phyloP scores from a whole-genome alignment of 2,113 vertebrate species.

The Anhinga anhinga region DNA sequence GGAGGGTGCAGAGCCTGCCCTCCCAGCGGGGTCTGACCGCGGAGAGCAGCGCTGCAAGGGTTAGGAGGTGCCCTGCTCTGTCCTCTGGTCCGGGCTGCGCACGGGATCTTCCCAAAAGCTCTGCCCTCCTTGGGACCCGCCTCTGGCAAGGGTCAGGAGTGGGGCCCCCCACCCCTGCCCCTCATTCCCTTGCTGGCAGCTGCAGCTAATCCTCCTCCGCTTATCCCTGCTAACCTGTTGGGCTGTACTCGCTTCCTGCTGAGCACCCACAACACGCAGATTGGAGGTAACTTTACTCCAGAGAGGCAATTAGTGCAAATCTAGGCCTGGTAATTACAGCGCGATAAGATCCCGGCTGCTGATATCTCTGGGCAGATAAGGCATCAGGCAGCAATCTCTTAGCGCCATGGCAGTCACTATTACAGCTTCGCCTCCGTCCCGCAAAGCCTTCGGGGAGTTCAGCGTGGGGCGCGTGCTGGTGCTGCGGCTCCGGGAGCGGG shows the following conservation, averaged over 20 bases:
- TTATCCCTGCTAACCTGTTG: not conserved
- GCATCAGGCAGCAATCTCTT: not conserved
- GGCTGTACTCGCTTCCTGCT: constrained; percentile 42
- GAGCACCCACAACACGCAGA: constrained; percentile 36
- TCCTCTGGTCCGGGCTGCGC: not conserved
- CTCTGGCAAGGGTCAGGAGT: not conserved
- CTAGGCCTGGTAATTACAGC: constrained; percentile 63
- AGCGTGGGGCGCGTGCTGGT: accelerated
- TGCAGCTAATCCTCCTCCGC: not conserved
- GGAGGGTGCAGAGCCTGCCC: not conserved
- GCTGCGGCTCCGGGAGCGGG: accelerated
- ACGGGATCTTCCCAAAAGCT: accelerated
- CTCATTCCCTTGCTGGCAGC: not conserved
- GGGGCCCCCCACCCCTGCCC: not conserved
- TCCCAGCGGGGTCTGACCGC: not conserved
- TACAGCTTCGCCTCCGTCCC: not conserved
- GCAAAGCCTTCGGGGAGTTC: not conserved
- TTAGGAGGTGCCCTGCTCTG: not conserved
- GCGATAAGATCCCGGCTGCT: constrained; percentile 53
- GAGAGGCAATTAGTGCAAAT: constrained; percentile 77
- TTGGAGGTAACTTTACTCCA: constrained; percentile 63
- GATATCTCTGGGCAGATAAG: constrained; percentile 49
- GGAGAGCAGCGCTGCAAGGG: not conserved
- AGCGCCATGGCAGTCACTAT: not conserved
- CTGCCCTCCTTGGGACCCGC: accelerated